Conservation (phyloP, 2,888 invertebrate genomes). For the Neoitamus cyanurus region DNA sequence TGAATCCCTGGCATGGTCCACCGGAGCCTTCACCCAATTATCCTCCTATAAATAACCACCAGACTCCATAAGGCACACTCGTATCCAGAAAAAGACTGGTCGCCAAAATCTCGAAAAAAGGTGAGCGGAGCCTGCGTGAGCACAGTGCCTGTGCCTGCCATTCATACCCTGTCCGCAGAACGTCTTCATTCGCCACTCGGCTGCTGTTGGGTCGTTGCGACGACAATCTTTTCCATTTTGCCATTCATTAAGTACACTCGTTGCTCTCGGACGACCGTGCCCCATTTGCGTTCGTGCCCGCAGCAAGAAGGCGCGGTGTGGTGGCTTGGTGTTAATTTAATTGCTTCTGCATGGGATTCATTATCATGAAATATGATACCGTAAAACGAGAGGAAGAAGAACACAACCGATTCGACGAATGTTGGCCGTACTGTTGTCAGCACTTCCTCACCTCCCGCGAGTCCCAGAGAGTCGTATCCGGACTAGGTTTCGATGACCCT, state of each 20-base stretch:
- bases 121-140: not conserved
- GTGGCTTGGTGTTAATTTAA: slow-evolving; percentile 38
- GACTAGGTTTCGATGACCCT: not conserved
- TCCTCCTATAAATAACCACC: not conserved
- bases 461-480: not conserved
- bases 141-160: not conserved
- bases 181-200: not conserved
- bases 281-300: not conserved
- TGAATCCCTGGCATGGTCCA: no score
- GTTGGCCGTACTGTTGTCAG: not conserved
- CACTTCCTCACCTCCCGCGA: not conserved
- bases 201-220: not conserved
- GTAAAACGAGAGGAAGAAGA: slow-evolving; percentile 3
- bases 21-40: not conserved
- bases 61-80: not conserved
- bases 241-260: not conserved
- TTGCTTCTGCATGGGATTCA: slow-evolving; percentile 42
- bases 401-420: not conserved
- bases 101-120: not conserved
- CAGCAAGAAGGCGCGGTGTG: not conserved
- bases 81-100: not conserved
- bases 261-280: not conserved
- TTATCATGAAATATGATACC: slow-evolving; percentile 41
- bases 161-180: not conserved
- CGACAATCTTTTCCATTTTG: slow-evolving; percentile 13